Percentiles rank a stretch among this genome's conserved stretches.
Conservation (phyloP, 2,888 invertebrate species). For the Capitulum mitella region DNA sequence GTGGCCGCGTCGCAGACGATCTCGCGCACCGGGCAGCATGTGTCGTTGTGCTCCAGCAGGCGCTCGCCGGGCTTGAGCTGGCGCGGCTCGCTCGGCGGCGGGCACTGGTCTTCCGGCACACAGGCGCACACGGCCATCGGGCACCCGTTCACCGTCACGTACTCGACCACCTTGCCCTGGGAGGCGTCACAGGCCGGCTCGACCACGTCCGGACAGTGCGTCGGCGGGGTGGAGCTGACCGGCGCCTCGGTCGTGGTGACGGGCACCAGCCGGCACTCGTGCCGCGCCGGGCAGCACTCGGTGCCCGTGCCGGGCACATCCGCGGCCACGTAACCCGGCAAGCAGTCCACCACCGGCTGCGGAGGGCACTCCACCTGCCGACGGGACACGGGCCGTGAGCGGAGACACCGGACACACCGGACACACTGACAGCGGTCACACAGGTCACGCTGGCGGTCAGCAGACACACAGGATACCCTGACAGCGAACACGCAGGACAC, state of each 20-base stretch:
- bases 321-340: constrained; percentile 38
- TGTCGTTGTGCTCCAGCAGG: neutral
- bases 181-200: constrained; percentile 31
- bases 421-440: neutral
- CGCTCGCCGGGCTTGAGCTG: constrained; percentile 31
- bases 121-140: constrained; percentile 35
- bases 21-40: neutral
- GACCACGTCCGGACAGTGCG: constrained; percentile 27
- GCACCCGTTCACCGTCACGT: constrained; percentile 33
- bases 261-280: constrained; percentile 30
- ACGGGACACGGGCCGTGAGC: neutral
- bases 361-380: constrained; percentile 27
- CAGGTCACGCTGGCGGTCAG: no score
- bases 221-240: neutral
- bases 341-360: neutral
- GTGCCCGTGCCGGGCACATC: constrained; percentile 51
- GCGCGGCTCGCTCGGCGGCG: constrained; percentile 42
- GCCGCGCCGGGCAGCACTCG: constrained; percentile 56
- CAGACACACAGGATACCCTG: no score
- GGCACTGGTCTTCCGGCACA: constrained; percentile 54
- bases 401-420: no score
- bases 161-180: constrained; percentile 31
- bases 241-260: neutral
- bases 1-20: neutral
- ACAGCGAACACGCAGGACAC: no score